Evolutionary conservation across 2,888 invertebrate species (phyloP), one percentile per base, ranked within the genome.

Genomic region (Gortyna flavago): DNA sequence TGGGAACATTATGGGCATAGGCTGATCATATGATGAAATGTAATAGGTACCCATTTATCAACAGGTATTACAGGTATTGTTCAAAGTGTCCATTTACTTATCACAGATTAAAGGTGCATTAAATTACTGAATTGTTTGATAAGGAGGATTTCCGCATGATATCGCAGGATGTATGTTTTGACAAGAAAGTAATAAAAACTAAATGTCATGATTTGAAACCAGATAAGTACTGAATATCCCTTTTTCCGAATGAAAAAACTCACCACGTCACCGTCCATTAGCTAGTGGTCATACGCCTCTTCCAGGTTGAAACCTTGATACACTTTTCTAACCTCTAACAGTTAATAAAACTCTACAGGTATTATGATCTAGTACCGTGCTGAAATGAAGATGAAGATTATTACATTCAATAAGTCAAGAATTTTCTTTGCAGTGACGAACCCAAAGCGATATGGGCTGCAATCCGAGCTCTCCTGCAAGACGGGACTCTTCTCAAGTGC

Each of bases 401-500:
- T 44, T 44, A 4, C 44, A 13, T 13, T 44, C 44, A 44, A 13
- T 44, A 44, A 44, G 13, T 44, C 21, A 59, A 59, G 7, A 4
- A n/a, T 61, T 48, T 72, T 81, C 65, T 80, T 90, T 85, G 3
- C 91, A 96, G 96, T 29, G 93, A 94, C 7, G 95, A 96, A 81
- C 92, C 91, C 13, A 94, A 94, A 85, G 94, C 95, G 0, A 93
- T 96, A 64, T 96, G 96, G 96, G 88, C 93, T 2, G 95, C 94
- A 0, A 92, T 96, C 11, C 91, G 92, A 44, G 90, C 94, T 1
- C 87, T 96, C 11, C 90, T 96, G 0, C 93, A 94, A 86, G 95
- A 96, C 29, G 93, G 92, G 3, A 80, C 89, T 0, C 85, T 96
- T 2, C 86, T 94, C 68, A 93, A 90, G 35, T 93, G 91, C 80